A percentile compares a stretch with the other conserved stretches of the same genome.
These are phyloP conservation scores for Pomatorhinus ruficollis DNA, from an alignment of 2,113 vertebrate species.

Conservation along the genomic window DNA sequence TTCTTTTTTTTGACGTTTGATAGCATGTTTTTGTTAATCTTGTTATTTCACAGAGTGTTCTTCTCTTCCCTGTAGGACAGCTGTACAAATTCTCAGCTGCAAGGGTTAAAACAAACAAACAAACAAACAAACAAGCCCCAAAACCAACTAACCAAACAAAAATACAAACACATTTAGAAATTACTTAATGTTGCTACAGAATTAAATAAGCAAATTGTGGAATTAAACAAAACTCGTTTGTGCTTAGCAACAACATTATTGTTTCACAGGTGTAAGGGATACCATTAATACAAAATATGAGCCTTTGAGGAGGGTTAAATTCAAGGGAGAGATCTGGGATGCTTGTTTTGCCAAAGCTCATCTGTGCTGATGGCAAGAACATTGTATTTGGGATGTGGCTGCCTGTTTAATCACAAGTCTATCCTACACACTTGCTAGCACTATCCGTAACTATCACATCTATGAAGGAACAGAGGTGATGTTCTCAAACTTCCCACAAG, in stretches of 20 bases:
- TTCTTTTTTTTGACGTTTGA: neutral
- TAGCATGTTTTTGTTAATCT: accelerated
- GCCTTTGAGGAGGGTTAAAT: neutral
- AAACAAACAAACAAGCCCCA: too few relatives aligned
- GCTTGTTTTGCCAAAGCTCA: neutral
- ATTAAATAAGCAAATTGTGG: neutral
- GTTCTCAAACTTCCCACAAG: neutral
- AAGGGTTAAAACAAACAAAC: neutral
- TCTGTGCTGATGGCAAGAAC: neutral
- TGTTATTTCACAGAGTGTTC: accelerated
- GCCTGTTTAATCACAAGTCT: neutral
- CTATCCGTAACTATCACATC: neutral
- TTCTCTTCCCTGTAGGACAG: neutral
- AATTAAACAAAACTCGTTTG: neutral
- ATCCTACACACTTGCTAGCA: neutral
- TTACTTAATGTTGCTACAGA: neutral
- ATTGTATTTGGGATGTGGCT: neutral
- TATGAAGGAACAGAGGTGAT: neutral
- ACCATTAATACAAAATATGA: neutral
- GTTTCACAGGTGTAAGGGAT: neutral
- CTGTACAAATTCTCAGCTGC: neutral
- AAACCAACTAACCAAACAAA: too few relatives aligned
- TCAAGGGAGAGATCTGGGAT: neutral
- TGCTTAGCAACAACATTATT: neutral
- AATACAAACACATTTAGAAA: neutral